phyloP scores from a whole-genome alignment of 2,797 vertebrate species.

The Mormyrus hasselquistii region DNA sequence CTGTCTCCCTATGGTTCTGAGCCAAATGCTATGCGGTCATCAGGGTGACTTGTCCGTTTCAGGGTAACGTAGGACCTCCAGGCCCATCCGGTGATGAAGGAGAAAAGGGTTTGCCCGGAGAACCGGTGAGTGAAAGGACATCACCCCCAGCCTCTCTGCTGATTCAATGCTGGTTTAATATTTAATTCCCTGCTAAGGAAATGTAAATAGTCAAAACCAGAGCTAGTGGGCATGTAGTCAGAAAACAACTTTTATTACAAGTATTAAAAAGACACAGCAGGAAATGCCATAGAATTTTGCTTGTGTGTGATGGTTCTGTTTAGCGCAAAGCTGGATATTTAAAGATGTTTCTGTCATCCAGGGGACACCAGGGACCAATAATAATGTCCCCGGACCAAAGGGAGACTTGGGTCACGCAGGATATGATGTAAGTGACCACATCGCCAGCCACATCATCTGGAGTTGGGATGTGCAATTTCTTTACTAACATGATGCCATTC shows the following conservation, averaged over 20 bases:
- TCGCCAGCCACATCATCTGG: background rate
- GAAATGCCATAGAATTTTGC: background rate
- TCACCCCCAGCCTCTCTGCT: background rate
- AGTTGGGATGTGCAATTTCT: background rate
- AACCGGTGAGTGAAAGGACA: constrained; percentile 40
- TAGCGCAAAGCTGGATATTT: background rate
- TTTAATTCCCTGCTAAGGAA: background rate
- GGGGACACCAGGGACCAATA: constrained; percentile 51
- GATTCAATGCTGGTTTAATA: background rate
- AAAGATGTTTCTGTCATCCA: constrained; percentile 24
- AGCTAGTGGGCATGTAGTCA: background rate
- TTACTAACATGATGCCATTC: background rate
- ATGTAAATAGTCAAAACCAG: background rate
- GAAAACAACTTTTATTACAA: background rate
- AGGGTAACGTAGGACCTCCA: constrained; percentile 47
- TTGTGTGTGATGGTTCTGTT: background rate
- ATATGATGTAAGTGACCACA: constrained; percentile 40
- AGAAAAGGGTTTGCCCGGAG: constrained; percentile 41
- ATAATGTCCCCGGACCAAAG: constrained; percentile 39
- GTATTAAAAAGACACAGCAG: background rate
- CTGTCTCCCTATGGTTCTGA: too few relatives aligned
- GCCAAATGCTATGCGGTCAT: background rate
- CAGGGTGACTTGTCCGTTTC: constrained; percentile 14
- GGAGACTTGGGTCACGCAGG: constrained; percentile 53
- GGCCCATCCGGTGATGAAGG: constrained; percentile 43